Base-by-base conservation (phyloP, 2,888 invertebrate genomes). In the Tetragonisca angustula region DNA sequence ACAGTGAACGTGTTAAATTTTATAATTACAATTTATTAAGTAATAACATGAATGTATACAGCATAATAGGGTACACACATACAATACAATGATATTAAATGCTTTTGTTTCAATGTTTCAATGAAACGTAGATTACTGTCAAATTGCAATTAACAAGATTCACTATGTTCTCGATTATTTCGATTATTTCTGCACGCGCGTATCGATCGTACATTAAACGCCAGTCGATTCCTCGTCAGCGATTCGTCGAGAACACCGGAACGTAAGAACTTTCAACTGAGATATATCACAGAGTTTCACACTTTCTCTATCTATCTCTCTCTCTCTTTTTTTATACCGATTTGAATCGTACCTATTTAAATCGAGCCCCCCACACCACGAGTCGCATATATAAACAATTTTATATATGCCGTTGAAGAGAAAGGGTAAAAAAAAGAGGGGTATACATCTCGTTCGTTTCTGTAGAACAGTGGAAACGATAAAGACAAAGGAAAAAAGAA, bases 241-340 rank as follows among this genome's bases (percentile, higher is more conserved):
- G 36, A 36, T 36, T 52, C 19, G 65, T 76, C 71, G 76, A 82
- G 70, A 76, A 65, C 43, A 43, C 64, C 9, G 27, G 52, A 87
- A 82, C 49, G 61, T 84, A 76, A 88, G 83, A 85, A 76, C 9
- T 87, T 83, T 78, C 87, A 87, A 86, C 85, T 86, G 87, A 86
- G 88, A 85, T 43, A 43, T 43, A 43, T 88, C 86, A 89, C 86
- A 88, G 88, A 86, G 91, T 87, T 90, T 91, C 81, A 82, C 61
- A 90, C 87, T 27, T 62, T 61, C 36, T 56, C 87, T 88, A 86
- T 87, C 86, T 89, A 79, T 86, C 83, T 79, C 19, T 71, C 19
- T 71, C n/a, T 56, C 4, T 64, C 32, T 52, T 27, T 74, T 87
- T 79, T 87, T 84, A 87, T 84, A 86, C 89, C 85, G 87, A 85